Base-by-base conservation (phyloP, 92 coral and sea anemone species). In the Nematostella vectensis region DNA sequence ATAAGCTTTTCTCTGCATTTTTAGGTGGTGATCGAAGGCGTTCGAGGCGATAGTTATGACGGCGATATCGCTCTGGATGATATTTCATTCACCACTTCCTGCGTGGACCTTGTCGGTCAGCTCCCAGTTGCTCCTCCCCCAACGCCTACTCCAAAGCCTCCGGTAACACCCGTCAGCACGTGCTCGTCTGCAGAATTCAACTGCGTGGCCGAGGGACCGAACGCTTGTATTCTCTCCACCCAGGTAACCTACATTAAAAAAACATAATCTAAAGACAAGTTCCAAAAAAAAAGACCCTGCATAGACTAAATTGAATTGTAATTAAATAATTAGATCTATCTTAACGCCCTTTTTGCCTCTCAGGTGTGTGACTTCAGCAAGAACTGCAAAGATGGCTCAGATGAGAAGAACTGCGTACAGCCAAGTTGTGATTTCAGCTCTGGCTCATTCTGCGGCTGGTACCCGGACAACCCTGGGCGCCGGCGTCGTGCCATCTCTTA, bases 51-150 rank as follows among this genome's bases (percentile, higher is more conserved):
- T 50, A 83, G 83, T 30, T 87, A 75, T 59, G 62, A 85, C 48
- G 98, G 98, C 12, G 98, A 91, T 56, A 91, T 91, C 40, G 95
- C 91, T 10, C 31, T 91, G 24, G 98, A 91, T 66, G 98, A 91
- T 58, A 69, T 91, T 17, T 86, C 98, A 38, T 91, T 91, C 64
- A 88, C 83, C 2, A 10, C 63, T 27, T 85, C 75, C 15, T 91
- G 98, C 62, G 29, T 29, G 25, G 55, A 59, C 22, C 81, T 33
- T 54, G 31, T 50, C 38, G 93, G 93, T 0, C 51, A 67, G 25
- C 68, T 91, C 12, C 98, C 98, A 0, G 28, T 52, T 25, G 81
- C 95, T 16, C 98, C 98, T 0, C 29, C 81, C 11, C 69, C 78
- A 31, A 57, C 78, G 12, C 84, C 88, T 19, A 82, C 96, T 11